Conservation (phyloP, 2,888 invertebrate species). For the Eupithecia vulgata region DNA sequence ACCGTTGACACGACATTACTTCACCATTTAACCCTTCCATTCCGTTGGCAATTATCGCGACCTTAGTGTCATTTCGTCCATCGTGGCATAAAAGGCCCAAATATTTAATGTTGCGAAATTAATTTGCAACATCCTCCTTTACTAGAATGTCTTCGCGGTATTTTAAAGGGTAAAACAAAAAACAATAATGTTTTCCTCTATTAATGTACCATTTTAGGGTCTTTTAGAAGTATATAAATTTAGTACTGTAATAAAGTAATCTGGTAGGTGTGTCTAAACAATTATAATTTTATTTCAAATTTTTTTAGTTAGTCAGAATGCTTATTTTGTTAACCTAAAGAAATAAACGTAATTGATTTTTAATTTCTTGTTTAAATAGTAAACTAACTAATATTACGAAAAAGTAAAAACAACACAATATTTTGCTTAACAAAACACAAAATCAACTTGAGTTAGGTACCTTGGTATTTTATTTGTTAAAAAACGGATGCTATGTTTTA, state of each 20-base stretch:
- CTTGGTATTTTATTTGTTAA: not conserved
- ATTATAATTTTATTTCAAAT: not conserved
- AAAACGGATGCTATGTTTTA: slow-evolving; percentile 1
- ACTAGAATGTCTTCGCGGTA: not conserved
- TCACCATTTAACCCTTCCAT: slow-evolving; percentile 37
- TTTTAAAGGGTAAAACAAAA: not conserved
- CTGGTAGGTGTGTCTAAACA: not conserved
- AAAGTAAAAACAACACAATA: no score
- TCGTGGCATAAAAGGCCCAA: slow-evolving; percentile 30
- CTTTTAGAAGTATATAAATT: no score
- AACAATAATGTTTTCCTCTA: not conserved
- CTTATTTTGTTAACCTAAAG: no score
- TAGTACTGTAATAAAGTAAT: not conserved
- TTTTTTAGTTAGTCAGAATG: no score
- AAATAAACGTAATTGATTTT: no score
- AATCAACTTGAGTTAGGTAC: not conserved
- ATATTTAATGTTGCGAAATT: slow-evolving; percentile 42
- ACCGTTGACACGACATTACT: not conserved
- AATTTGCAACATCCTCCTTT: slow-evolving; percentile 27
- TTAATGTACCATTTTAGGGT: no score
- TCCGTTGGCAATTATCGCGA: slow-evolving; percentile 38
- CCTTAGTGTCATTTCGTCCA: slow-evolving; percentile 36
- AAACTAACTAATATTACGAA: not conserved
- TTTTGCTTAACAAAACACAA: not conserved
- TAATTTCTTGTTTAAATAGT: no score